These are phyloP conservation scores for Linurgus olivaceus DNA, from an alignment of 2,797 vertebrate species.

Conservation along the genomic window DNA sequence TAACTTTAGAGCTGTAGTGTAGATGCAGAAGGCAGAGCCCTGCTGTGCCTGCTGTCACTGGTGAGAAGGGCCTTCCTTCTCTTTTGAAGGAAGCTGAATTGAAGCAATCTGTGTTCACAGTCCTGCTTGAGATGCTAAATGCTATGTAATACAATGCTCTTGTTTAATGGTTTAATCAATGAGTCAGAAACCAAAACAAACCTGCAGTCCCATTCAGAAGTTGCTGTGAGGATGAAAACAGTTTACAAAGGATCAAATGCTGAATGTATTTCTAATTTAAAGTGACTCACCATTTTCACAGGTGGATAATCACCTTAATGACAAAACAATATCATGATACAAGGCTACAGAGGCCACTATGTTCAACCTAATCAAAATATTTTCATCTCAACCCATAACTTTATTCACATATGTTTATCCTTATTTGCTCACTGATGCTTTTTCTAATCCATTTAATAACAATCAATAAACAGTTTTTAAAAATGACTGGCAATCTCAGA, in stretches of 20 bases:
- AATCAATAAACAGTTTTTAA: constrained; percentile 21
- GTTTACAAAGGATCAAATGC: not conserved
- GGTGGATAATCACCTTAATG: not conserved
- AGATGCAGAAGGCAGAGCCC: not conserved
- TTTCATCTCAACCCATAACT: constrained; percentile 16
- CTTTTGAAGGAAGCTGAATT: not conserved
- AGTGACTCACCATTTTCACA: not conserved
- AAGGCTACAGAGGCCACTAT: not conserved
- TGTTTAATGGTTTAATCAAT: not conserved
- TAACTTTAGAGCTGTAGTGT: not conserved
- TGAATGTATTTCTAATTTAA: constrained; percentile 15
- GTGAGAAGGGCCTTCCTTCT: not conserved
- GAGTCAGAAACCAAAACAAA: not conserved
- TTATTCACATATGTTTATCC: not conserved
- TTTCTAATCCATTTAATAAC: not conserved
- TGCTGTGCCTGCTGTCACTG: not conserved
- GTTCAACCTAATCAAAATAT: not conserved
- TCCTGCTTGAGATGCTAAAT: not conserved
- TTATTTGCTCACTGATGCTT: not conserved
- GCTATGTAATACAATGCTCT: not conserved
- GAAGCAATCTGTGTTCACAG: not conserved
- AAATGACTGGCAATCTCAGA: constrained; percentile 32
- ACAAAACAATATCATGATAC: not conserved
- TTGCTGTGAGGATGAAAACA: not conserved
- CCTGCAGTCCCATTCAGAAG: not conserved